Conservation (phyloP, 2,797 vertebrate genomes). For the Aphelocoma californica region DNA sequence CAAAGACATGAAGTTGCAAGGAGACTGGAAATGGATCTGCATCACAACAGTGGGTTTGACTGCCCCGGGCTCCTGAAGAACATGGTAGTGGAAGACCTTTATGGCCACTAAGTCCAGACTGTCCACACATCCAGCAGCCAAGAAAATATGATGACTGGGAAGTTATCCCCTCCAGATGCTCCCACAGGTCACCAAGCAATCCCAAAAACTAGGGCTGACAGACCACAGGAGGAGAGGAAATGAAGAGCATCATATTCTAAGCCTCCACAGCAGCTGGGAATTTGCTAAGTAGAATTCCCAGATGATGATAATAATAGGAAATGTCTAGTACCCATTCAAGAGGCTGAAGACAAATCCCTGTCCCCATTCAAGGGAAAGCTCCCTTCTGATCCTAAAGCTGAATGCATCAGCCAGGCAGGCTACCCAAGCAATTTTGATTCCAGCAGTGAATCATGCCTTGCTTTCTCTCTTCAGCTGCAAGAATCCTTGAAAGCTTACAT, state of each 20-base stretch:
- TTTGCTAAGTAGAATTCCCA: background rate
- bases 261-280: background rate
- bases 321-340: background rate
- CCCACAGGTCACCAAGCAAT: background rate
- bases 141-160: background rate
- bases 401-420: background rate
- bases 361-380: no score
- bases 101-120: background rate
- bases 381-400: background rate
- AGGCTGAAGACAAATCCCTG: background rate
- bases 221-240: background rate
- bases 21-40: background rate
- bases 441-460: background rate
- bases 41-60: background rate
- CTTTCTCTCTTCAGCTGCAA: background rate
- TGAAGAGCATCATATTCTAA: background rate
- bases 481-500: accelerated
- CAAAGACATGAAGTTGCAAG: background rate
- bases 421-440: background rate
- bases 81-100: background rate
- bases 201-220: background rate
- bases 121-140: background rate
- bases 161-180: background rate
- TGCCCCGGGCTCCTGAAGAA: background rate
- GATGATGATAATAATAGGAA: background rate